Percentiles rank a stretch among this genome's conserved stretches.
These are phyloP conservation scores for Poecilia velifera DNA, from an alignment of 2,797 vertebrate genomes.

Conservation along the genomic window DNA sequence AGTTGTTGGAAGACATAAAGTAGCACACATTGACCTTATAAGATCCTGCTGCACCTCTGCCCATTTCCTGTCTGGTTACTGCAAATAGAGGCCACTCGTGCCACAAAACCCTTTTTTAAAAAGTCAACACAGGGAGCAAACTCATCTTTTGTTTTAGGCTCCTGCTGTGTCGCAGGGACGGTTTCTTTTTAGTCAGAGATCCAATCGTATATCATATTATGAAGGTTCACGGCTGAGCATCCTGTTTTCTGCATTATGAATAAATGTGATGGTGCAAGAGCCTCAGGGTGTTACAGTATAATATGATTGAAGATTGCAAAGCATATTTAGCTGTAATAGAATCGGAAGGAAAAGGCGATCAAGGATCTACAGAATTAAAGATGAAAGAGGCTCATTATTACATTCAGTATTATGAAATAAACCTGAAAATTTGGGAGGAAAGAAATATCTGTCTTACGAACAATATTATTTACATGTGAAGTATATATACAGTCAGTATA, in stretches of 20 bases:
- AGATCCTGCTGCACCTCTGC: not conserved
- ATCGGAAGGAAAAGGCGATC: constrained; percentile 33
- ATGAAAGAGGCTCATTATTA: constrained; percentile 18
- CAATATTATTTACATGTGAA: not conserved
- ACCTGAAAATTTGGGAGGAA: not conserved
- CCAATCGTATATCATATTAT: constrained; percentile 55
- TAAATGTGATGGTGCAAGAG: constrained; percentile 64
- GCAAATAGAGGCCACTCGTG: not conserved
- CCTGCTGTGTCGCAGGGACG: constrained; percentile 11
- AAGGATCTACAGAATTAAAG: constrained; percentile 42
- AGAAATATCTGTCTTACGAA: not conserved
- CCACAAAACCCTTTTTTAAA: not conserved
- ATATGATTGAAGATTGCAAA: constrained; percentile 61
- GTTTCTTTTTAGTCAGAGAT: constrained; percentile 19
- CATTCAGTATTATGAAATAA: not conserved
- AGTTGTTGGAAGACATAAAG: not conserved
- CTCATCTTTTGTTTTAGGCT: not conserved
- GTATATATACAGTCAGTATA: not conserved
- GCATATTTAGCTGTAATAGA: constrained; percentile 65
- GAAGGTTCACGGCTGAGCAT: constrained; percentile 61
- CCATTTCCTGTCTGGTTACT: not conserved
- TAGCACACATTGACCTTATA: constrained; percentile 1
- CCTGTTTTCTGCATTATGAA: constrained; percentile 47
- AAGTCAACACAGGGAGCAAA: not conserved
- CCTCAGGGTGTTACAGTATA: constrained; percentile 47